Evolutionary conservation across 2,113 vertebrate species (phyloP).

Genomic region (Emydura subglobosa): DNA sequence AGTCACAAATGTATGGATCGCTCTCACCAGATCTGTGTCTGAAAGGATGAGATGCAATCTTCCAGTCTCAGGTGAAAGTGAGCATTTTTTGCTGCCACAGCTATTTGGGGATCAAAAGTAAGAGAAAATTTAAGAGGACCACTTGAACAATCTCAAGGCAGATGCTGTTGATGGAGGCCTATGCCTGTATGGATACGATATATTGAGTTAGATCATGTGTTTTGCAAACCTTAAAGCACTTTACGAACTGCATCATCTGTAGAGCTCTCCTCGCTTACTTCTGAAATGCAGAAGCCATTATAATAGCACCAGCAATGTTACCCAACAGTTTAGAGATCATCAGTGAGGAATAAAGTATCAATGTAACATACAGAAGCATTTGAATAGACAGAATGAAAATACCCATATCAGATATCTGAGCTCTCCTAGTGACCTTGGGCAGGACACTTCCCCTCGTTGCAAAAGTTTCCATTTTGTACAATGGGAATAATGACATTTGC

Average conservation of each 20-base stretch:
- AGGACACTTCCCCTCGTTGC: neutral
- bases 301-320: neutral
- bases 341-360: neutral
- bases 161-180: neutral
- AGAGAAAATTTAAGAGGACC: neutral
- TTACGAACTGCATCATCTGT: neutral
- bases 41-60: neutral
- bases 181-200: neutral
- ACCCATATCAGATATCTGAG: neutral
- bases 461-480: neutral
- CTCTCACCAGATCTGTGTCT: rapidly evolving
- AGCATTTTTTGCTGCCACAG: neutral
- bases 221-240: neutral
- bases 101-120: neutral
- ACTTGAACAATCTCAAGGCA: neutral
- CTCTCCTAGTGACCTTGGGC: neutral
- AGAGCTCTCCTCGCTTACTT: neutral
- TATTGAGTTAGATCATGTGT: neutral
- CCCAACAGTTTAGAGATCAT: neutral
- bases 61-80: neutral
- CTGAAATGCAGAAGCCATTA: neutral
- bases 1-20: neutral
- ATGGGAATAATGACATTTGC: neutral
- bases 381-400: neutral
- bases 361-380: neutral